A percentile compares a stretch with the other conserved stretches of the same genome.
phyloP scores from a whole-genome alignment of 2,113 vertebrate species.

The Pagrus major region DNA sequence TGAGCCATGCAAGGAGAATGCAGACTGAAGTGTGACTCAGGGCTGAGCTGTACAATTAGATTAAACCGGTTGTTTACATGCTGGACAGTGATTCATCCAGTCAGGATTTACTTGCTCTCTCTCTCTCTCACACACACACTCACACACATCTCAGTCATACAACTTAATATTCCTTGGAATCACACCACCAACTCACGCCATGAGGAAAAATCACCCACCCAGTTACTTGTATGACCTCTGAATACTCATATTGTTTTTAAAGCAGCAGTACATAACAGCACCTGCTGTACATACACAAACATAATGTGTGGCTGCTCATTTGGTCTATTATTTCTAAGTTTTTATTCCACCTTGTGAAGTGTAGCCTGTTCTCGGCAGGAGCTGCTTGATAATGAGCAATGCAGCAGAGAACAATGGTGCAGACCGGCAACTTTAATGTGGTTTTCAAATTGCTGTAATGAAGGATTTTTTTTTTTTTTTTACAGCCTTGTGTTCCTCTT shows the following conservation, averaged over 20 bases:
- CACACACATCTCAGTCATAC: slow-evolving; percentile 33
- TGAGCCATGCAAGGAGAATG: slow-evolving; percentile 63
- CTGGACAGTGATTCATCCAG: slow-evolving; percentile 58
- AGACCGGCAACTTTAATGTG: slow-evolving; percentile 68
- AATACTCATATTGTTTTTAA: neutral
- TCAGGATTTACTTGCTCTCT: slow-evolving; percentile 48
- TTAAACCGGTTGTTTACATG: slow-evolving; percentile 62
- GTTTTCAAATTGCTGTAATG: slow-evolving; percentile 56
- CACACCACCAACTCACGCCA: slow-evolving; percentile 1
- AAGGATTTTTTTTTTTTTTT: slow-evolving; percentile 33
- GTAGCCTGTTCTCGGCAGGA: slow-evolving; percentile 19
- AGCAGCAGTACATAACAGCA: slow-evolving; percentile 5
- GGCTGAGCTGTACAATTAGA: slow-evolving; percentile 50
- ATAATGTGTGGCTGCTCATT: neutral
- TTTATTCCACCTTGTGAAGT: neutral
- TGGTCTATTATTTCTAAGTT: neutral
- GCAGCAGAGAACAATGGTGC: slow-evolving; percentile 46
- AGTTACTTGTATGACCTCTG: neutral
- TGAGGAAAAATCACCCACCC: neutral
- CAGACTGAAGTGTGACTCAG: slow-evolving; percentile 71
- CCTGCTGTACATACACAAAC: slow-evolving; percentile 24
- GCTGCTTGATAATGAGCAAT: slow-evolving; percentile 28
- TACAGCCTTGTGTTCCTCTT: slow-evolving; percentile 66
- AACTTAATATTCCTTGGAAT: neutral
- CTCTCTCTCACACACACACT: slow-evolving; percentile 9